phyloP scores from a whole-genome alignment of 2,113 vertebrate genomes.

The Callocephalon fimbriatum region DNA sequence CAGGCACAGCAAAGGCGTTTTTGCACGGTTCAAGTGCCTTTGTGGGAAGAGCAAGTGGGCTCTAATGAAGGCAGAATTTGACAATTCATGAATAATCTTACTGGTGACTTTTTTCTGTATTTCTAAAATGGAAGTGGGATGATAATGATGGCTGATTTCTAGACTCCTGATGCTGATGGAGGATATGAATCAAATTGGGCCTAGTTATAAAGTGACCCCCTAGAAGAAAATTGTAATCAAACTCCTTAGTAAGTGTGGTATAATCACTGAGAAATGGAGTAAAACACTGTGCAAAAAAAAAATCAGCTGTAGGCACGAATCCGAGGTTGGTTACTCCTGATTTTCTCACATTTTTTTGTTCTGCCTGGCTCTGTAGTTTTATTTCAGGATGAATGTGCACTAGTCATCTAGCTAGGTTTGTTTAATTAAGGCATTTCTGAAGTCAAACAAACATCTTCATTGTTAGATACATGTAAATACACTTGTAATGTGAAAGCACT shows the following conservation, averaged over 20 bases:
- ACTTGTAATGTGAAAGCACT: background rate
- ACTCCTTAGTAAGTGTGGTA: background rate
- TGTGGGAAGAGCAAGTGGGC: background rate
- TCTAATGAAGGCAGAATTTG: background rate
- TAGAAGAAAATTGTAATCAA: conserved; percentile 64
- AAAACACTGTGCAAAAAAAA: conserved; percentile 27
- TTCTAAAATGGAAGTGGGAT: conserved; percentile 14
- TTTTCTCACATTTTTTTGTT: background rate
- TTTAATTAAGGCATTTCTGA: background rate
- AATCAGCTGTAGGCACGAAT: conserved; percentile 13
- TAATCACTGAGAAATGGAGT: background rate
- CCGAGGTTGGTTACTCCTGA: background rate
- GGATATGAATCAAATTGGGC: conserved; percentile 55
- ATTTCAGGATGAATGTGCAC: background rate
- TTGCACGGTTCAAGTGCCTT: background rate
- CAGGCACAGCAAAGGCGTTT: background rate
- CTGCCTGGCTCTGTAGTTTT: background rate
- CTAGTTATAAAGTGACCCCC: conserved; percentile 58
- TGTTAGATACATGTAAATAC: background rate
- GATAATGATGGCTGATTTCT: conserved; percentile 54
- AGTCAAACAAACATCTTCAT: background rate
- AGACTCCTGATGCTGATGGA: conserved; percentile 40
- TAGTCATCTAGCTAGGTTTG: background rate
- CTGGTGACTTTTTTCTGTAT: background rate
- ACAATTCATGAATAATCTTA: background rate